Evolutionary conservation across 2,888 invertebrate species (phyloP).

Genomic region (Diarsia mendica): DNA sequence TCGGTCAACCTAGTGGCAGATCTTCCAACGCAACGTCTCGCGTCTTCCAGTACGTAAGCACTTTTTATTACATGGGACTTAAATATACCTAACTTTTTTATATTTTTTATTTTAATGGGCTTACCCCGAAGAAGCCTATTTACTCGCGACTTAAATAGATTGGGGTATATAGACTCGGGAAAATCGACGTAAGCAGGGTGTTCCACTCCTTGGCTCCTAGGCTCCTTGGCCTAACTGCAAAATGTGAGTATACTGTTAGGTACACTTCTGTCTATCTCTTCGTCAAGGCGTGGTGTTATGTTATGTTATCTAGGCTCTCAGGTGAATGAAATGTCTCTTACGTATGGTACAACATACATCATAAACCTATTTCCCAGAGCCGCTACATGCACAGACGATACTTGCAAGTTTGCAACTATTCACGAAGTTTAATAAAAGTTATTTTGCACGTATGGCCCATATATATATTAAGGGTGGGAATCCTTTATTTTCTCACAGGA

Average conservation of each 20-base stretch:
- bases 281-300: neutral
- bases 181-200: no score
- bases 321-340: neutral
- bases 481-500: slow-evolving; percentile 27
- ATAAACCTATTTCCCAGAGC: slow-evolving; percentile 8
- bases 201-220: no score
- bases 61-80: neutral
- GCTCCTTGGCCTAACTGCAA: neutral
- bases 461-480: slow-evolving; percentile 31
- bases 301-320: neutral
- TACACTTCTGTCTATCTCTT: neutral
- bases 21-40: no score
- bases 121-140: no score
- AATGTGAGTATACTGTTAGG: neutral
- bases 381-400: neutral
- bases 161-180: no score
- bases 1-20: no score
- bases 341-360: neutral
- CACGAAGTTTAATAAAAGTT: slow-evolving; percentile 26
- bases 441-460: slow-evolving; percentile 38
- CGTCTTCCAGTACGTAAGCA: no score
- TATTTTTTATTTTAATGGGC: no score
- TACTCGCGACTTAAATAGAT: no score
- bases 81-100: neutral
- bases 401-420: slow-evolving; percentile 22